Base-by-base conservation (phyloP, 2,113 vertebrate genomes). In the Spilogale gracilis region DNA sequence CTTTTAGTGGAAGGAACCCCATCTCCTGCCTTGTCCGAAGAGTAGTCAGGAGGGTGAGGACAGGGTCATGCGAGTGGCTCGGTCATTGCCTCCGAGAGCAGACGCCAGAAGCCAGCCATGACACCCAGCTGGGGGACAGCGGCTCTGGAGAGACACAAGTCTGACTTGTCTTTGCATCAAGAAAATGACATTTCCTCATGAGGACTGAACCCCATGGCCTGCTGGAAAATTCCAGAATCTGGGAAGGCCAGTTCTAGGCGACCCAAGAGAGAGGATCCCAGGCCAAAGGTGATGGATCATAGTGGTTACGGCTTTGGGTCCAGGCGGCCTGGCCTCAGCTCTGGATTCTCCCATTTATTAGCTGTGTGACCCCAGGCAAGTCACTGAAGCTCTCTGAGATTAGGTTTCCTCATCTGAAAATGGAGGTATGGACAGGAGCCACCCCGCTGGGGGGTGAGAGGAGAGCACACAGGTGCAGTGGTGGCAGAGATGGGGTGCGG, bases 161-260 rank as follows among this genome's bases (percentile, higher is more conserved):
- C 52, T 61, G 80, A 60, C 54, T 45, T 38, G 11, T 27, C 80
- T 90, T 76, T 12, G 38, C 21, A 23, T n/a, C 20, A 43, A 21
- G 74, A 85, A 21, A 32, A 32, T 54, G 27, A 27, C 16, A 8
- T 56, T 27, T 12, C 74, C 54, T 88, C 52, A 3, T 0, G 27
- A 54, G 20, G 43, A 38, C 6, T 48, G 50, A 69, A n/a, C 23
- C n/a, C 21, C 50, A 3, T 4, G 14, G 60, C 81, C 76, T 63
- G 10, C 18, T 89, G 80, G 91, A 82, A 97, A 94, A 74, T 90
- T 86, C 88, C 96, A 86, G 63, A 78, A n/a, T 78, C 91, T 95
- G 83, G 30, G 5, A 97, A n/a, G 58, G 7, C 50, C 32, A 7
- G 73, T 58, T 94, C 83, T 61, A 73, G 65, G 65, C 0, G 2